These are phyloP conservation scores for Streptopelia turtur DNA, from an alignment of 2,797 vertebrate genomes.

Conservation along the genomic window DNA sequence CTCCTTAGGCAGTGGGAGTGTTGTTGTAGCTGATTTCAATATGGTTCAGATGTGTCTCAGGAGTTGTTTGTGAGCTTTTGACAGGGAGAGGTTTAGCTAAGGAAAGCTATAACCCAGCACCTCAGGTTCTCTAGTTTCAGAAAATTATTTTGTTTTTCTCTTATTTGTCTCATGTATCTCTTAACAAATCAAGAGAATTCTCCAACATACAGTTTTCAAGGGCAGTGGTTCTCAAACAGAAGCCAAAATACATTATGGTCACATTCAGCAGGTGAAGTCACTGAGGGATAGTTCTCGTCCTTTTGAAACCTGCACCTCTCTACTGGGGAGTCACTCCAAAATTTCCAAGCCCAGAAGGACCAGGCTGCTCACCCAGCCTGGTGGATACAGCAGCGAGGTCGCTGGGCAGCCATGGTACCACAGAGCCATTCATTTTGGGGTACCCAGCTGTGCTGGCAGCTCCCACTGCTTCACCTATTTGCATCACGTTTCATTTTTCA, in stretches of 20 bases:
- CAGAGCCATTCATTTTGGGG: neutral
- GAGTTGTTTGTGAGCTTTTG: neutral
- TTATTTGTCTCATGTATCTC: neutral
- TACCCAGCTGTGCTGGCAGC: neutral
- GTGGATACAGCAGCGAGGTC: rapidly evolving
- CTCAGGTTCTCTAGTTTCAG: neutral
- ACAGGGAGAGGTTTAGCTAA: neutral
- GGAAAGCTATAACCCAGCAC: neutral
- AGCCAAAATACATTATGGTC: neutral
- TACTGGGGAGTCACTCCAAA: neutral
- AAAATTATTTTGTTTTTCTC: neutral
- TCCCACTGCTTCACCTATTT: neutral
- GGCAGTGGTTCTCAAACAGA: neutral
- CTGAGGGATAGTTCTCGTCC: neutral
- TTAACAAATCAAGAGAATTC: neutral
- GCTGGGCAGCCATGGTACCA: neutral
- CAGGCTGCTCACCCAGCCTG: neutral
- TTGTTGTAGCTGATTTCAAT: neutral
- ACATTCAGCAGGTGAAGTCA: neutral
- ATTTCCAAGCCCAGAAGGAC: neutral
- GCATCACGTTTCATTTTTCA: neutral
- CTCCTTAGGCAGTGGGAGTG: neutral
- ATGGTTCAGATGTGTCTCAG: neutral
- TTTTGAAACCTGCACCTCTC: neutral
- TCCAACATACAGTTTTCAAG: neutral